Conservation (phyloP, 1,140 invertebrate genomes). For the Phenacoccus solenopsis region DNA sequence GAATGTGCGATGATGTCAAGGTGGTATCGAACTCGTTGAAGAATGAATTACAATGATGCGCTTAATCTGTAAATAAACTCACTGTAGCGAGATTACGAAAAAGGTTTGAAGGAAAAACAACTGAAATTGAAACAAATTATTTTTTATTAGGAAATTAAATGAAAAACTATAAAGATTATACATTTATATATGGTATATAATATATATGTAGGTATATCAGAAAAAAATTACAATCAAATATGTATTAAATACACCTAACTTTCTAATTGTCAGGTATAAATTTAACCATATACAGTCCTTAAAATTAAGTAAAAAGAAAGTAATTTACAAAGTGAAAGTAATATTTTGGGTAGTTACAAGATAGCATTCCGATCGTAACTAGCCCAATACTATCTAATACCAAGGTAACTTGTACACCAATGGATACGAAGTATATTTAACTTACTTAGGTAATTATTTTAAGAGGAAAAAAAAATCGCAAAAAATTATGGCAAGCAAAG, state of each 20-base stretch:
- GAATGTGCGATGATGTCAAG: no score
- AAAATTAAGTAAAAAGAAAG: conserved; percentile 2
- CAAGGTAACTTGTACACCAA: conserved; percentile 17
- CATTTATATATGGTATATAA: no score
- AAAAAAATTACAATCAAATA: conserved; percentile 6
- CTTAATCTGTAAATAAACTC: no score
- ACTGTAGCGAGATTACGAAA: no score
- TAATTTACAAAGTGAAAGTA: conserved; percentile 18
- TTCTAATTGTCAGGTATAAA: not conserved
- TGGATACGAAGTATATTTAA: conserved; percentile 5
- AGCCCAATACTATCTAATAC: not conserved
- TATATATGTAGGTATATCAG: no score
- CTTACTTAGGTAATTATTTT: not conserved
- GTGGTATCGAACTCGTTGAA: no score
- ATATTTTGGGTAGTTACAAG: not conserved
- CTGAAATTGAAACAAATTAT: not conserved
- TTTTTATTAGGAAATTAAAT: not conserved
- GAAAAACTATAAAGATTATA: conserved; percentile 18
- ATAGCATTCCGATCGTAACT: not conserved
- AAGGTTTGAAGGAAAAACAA: not conserved
- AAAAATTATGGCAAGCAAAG: conserved; percentile 11
- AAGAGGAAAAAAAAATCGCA: not conserved
- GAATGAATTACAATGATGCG: no score
- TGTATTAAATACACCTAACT: not conserved
- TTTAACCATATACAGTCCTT: not conserved